These are phyloP conservation scores for Strix occidentalis DNA, from an alignment of 2,797 vertebrate genomes.

Conservation along the genomic window DNA sequence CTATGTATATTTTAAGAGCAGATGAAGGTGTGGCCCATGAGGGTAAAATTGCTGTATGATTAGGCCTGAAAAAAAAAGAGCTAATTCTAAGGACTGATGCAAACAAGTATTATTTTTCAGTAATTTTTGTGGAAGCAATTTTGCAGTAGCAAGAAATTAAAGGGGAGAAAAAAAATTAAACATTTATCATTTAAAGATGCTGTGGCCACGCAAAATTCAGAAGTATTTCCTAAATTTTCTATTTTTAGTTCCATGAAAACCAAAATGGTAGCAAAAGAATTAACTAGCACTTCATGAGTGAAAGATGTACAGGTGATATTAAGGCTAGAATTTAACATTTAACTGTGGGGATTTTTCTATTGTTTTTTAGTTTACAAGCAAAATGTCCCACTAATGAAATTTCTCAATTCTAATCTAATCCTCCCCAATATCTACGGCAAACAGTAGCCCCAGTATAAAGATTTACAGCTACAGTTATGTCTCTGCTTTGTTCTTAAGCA, in stretches of 20 bases:
- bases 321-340: neutral
- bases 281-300: neutral
- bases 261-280: neutral
- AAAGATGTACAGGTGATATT: neutral
- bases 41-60: neutral
- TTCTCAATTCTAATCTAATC: neutral
- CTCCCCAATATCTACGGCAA: slow-evolving; percentile 1
- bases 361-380: neutral
- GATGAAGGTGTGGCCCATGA: neutral
- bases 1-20: neutral
- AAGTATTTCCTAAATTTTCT: neutral
- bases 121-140: neutral
- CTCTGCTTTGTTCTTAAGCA: slow-evolving; percentile 67
- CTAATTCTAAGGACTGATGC: neutral
- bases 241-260: neutral
- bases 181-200: neutral
- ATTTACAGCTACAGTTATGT: slow-evolving; percentile 71
- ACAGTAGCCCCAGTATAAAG: slow-evolving; percentile 62
- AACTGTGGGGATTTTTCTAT: neutral
- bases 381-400: neutral
- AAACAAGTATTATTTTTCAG: neutral
- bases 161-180: neutral
- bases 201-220: neutral
- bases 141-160: neutral
- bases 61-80: neutral